Conservation (phyloP, 2,113 vertebrate species). For the cat (Felis catus) region DNA sequence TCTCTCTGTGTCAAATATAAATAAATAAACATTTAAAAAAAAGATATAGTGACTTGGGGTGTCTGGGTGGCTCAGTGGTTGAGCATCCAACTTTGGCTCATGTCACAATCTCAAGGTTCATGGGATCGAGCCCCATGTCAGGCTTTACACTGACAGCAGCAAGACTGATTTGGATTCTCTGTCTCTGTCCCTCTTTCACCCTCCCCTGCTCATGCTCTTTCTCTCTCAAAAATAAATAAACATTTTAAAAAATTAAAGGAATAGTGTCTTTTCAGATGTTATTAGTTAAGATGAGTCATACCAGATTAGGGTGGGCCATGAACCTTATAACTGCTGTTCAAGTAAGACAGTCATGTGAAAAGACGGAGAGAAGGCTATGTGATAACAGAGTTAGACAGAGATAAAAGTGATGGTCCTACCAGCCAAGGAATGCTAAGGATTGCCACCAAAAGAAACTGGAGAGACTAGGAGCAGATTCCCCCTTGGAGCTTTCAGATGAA, state of each 20-base stretch:
- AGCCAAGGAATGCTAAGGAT: neutral
- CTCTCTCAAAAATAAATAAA: no score
- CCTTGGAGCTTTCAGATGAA: neutral
- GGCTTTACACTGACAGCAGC: no score
- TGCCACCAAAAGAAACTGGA: neutral
- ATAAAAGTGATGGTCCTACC: accelerated
- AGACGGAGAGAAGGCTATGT: neutral
- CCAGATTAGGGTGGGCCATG: neutral
- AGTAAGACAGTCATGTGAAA: neutral
- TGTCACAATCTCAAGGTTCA: no score
- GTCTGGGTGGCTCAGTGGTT: no score
- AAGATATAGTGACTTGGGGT: no score
- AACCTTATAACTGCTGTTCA: neutral
- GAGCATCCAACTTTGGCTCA: no score
- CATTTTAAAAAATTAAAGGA: neutral
- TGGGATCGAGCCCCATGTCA: no score
- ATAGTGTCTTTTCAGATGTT: neutral
- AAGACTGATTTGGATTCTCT: no score
- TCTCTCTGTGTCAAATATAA: no score
- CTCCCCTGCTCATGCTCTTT: no score
- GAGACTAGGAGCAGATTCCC: neutral
- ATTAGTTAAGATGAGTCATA: neutral
- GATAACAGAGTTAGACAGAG: neutral
- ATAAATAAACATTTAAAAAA: no score
- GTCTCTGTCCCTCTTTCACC: no score